A percentile compares a stretch with the other conserved stretches of the same genome.
These are phyloP conservation scores for Graphium colonna DNA, from an alignment of 2,888 invertebrate genomes.

Conservation along the genomic window DNA sequence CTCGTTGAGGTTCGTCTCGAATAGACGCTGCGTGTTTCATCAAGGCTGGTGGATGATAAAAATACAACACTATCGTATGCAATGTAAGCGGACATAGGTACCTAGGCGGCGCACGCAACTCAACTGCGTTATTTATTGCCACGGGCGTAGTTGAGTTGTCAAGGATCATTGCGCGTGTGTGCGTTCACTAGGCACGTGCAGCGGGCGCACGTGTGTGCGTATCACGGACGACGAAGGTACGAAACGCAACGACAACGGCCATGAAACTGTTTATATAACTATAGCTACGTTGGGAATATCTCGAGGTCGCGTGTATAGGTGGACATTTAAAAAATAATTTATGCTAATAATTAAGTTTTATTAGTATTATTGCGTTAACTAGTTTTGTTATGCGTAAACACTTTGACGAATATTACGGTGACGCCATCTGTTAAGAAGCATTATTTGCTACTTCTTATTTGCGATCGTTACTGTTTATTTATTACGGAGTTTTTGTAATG, in stretches of 20 bases:
- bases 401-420: constrained; percentile 20
- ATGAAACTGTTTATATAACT: constrained; percentile 59
- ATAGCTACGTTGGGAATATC: constrained; percentile 37
- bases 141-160: constrained; percentile 46
- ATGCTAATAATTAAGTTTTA: constrained; percentile 45
- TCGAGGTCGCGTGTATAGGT: constrained; percentile 48
- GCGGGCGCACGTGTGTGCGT: constrained; percentile 29
- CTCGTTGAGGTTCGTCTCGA: not conserved
- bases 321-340: constrained; percentile 46
- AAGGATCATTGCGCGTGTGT: constrained; percentile 47
- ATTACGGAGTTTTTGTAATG: not conserved
- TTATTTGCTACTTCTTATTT: too few species aligned
- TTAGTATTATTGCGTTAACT: constrained; percentile 33
- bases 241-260: constrained; percentile 61
- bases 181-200: constrained; percentile 28
- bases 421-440: constrained; percentile 39
- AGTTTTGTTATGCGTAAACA: constrained; percentile 27
- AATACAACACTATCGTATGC: constrained; percentile 42
- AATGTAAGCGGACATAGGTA: constrained; percentile 45
- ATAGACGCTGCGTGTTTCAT: constrained; percentile 15
- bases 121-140: constrained; percentile 54
- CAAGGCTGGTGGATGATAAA: constrained; percentile 17
- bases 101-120: constrained; percentile 54
- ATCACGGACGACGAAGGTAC: constrained; percentile 50
- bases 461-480: not conserved